These are phyloP conservation scores for Eilema caniola DNA, from an alignment of 2,888 invertebrate genomes.

Conservation along the genomic window DNA sequence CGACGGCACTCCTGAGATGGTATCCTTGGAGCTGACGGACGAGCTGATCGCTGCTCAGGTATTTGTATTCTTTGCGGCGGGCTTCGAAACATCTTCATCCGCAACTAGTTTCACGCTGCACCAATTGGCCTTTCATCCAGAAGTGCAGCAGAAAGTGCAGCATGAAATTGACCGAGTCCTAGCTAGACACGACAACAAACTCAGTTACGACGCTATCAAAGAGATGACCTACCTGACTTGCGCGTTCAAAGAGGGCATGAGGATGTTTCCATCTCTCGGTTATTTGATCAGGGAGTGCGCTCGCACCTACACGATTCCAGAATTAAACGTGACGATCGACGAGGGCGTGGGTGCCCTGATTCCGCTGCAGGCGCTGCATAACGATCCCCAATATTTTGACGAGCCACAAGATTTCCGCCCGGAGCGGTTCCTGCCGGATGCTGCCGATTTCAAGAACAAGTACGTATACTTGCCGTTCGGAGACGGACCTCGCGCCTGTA, in stretches of 20 bases:
- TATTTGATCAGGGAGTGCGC: conserved; percentile 62
- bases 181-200: conserved; percentile 55
- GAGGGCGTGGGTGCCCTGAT: conserved; percentile 60
- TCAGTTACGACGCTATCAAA: conserved; percentile 67
- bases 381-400: conserved; percentile 67
- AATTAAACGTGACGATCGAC: conserved; percentile 63
- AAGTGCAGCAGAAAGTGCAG: conserved; percentile 64
- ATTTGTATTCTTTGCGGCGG: conserved; percentile 71
- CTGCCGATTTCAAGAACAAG: conserved; percentile 54
- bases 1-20: conserved; percentile 60
- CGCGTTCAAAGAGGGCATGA: conserved; percentile 67
- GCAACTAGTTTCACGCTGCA: conserved; percentile 70
- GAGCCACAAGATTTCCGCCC: conserved; percentile 66
- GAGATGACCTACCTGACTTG: conserved; percentile 70
- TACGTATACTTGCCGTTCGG: conserved; percentile 73
- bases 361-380: conserved; percentile 60
- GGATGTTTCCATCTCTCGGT: conserved; percentile 72
- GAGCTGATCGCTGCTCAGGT: conserved; percentile 66
- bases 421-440: conserved; percentile 65
- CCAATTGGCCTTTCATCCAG: conserved; percentile 65
- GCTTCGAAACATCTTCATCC: conserved; percentile 72
- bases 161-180: conserved; percentile 64
- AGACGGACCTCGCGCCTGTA: conserved; percentile 71
- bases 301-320: conserved; percentile 62
- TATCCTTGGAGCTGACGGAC: conserved; percentile 59